Conservation (phyloP, 2,797 vertebrate species). For the Trematomus bernacchii region DNA sequence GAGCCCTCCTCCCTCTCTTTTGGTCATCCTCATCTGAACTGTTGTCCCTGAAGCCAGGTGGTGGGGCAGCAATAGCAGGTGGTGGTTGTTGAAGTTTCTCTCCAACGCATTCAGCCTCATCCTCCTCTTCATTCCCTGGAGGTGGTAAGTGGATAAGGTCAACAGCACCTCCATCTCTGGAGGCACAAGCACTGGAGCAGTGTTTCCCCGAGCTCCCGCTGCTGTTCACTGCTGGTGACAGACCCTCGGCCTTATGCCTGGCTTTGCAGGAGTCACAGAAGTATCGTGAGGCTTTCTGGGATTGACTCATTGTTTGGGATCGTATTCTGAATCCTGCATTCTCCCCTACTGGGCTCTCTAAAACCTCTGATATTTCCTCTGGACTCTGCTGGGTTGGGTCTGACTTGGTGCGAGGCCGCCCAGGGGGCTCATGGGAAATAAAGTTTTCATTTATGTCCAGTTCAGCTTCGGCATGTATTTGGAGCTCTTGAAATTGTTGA, state of each 20-base stretch:
- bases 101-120: slow-evolving; percentile 80
- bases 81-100: slow-evolving; percentile 87
- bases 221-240: slow-evolving; percentile 68
- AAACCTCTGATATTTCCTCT: slow-evolving; percentile 85
- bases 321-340: slow-evolving; percentile 87
- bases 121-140: slow-evolving; percentile 93
- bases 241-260: slow-evolving; percentile 86
- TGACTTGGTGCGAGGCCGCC: slow-evolving; percentile 95
- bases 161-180: slow-evolving; percentile 90
- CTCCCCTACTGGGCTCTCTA: slow-evolving; percentile 79
- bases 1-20: slow-evolving; percentile 87
- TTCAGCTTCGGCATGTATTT: slow-evolving; percentile 87
- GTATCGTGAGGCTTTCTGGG: slow-evolving; percentile 85
- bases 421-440: slow-evolving; percentile 91
- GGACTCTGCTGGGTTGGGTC: slow-evolving; percentile 94
- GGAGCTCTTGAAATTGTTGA: slow-evolving; percentile 92
- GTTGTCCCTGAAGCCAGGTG: slow-evolving; percentile 98
- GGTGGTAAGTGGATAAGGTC: slow-evolving; percentile 96
- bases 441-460: slow-evolving; percentile 97
- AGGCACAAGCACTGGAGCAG: slow-evolving; percentile 85
- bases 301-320: slow-evolving; percentile 91
- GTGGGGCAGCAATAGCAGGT: slow-evolving; percentile 94
- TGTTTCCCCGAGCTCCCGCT: slow-evolving; percentile 79
- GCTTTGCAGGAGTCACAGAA: slow-evolving; percentile 98
- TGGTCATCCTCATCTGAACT: slow-evolving; percentile 97